These are phyloP conservation scores for Andrena marginata DNA, from an alignment of 2,888 invertebrate genomes.

Conservation along the genomic window DNA sequence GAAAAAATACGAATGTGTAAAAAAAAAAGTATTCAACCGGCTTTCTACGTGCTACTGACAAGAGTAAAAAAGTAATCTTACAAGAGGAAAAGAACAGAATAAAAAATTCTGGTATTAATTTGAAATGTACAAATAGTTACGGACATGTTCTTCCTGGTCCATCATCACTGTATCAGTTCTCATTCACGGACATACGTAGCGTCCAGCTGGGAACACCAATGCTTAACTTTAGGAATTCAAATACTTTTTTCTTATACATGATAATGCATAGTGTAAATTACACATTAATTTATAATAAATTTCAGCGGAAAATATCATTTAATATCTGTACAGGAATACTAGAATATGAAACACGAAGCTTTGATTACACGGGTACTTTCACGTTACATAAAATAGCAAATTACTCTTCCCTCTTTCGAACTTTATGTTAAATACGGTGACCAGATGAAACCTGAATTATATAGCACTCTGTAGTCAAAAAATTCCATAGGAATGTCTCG, in stretches of 20 bases:
- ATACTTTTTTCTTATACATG: not conserved
- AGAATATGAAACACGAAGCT: not conserved
- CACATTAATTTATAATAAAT: not conserved
- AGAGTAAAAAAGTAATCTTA: conserved; percentile 32
- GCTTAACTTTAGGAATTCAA: conserved; percentile 29
- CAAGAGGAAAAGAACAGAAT: conserved; percentile 32
- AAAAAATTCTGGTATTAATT: conserved; percentile 38
- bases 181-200: conserved; percentile 69
- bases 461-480: not conserved
- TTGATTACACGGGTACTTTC: too few species aligned
- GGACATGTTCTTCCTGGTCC: conserved; percentile 77
- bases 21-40: conserved; percentile 5
- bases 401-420: not conserved
- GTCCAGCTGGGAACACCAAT: conserved; percentile 75
- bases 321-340: not conserved
- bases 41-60: conserved; percentile 2
- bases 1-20: not conserved
- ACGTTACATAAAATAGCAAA: too few species aligned
- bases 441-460: not conserved
- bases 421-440: not conserved
- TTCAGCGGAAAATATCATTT: not conserved
- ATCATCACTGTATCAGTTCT: conserved; percentile 74
- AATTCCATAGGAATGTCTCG: not conserved
- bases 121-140: conserved; percentile 57
- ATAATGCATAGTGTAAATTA: not conserved